These are phyloP conservation scores for Tenodera sinensis DNA, from an alignment of 2,888 invertebrate genomes.

Conservation along the genomic window DNA sequence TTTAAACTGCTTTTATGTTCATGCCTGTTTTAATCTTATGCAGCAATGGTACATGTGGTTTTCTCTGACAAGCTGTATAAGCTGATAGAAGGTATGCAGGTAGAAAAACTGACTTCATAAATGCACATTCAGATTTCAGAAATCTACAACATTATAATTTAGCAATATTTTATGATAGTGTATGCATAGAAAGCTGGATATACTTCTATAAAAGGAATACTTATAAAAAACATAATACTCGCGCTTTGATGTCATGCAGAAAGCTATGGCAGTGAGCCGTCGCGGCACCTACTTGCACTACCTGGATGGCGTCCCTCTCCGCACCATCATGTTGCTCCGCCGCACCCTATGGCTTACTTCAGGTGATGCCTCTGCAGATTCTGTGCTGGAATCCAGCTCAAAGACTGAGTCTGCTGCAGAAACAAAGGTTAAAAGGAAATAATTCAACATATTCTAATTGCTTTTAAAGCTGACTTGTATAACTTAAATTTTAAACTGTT, in stretches of 20 bases:
- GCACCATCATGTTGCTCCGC: conserved; percentile 27
- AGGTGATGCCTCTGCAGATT: conserved; percentile 42
- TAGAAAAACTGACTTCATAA: too few relatives aligned
- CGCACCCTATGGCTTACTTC: conserved; percentile 35
- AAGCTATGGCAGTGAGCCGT: conserved; percentile 14
- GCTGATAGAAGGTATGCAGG: too few relatives aligned
- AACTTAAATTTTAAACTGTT: too few relatives aligned
- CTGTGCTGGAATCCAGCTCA: conserved; percentile 41
- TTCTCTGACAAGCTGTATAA: too few relatives aligned
- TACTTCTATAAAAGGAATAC: not conserved
- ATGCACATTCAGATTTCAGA: too few relatives aligned
- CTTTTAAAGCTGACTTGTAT: too few relatives aligned
- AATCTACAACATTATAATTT: too few relatives aligned
- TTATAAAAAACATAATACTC: not conserved
- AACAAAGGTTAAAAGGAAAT: not conserved
- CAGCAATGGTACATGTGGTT: too few relatives aligned
- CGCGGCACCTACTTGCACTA: conserved; percentile 34
- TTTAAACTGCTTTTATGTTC: too few relatives aligned
- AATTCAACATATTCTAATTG: not conserved
- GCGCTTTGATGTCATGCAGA: not conserved
- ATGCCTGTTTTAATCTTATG: too few relatives aligned
- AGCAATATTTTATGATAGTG: too few relatives aligned
- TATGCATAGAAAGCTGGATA: not conserved
- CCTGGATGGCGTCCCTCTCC: conserved; percentile 36
- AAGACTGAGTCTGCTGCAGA: conserved; percentile 33